Percentiles rank a stretch among this genome's conserved stretches.
phyloP scores from a whole-genome alignment of 2,113 vertebrate species.

The Ascaphus truei region DNA sequence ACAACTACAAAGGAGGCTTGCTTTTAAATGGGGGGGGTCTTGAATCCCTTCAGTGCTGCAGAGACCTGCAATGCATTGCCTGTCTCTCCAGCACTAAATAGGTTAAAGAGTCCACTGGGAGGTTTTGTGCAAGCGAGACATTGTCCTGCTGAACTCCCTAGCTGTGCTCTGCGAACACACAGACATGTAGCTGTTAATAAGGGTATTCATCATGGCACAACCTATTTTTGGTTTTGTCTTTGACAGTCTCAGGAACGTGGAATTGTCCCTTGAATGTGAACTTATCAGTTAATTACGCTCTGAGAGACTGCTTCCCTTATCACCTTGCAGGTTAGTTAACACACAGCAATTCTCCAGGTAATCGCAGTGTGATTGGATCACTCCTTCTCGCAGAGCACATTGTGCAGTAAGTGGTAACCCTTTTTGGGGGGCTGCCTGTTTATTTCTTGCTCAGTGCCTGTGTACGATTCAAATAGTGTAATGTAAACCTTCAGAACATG shows the following conservation, averaged over 20 bases:
- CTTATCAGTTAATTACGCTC: slow-evolving; percentile 89
- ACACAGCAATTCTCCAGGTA: slow-evolving; percentile 63
- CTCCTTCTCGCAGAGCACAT: slow-evolving; percentile 51
- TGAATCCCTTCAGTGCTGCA: neutral
- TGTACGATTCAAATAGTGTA: neutral
- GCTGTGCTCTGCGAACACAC: slow-evolving; percentile 58
- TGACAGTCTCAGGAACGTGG: slow-evolving; percentile 73
- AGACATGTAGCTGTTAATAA: slow-evolving; percentile 79
- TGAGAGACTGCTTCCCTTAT: slow-evolving; percentile 67
- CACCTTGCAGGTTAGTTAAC: slow-evolving; percentile 80
- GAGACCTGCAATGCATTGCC: neutral
- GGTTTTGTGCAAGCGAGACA: slow-evolving; percentile 51
- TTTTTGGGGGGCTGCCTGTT: neutral
- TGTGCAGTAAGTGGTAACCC: slow-evolving; percentile 39
- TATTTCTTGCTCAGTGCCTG: neutral
- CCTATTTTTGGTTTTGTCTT: slow-evolving; percentile 63
- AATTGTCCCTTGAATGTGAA: slow-evolving; percentile 82
- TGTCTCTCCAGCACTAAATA: neutral
- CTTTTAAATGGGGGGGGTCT: no score
- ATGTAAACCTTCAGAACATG: neutral
- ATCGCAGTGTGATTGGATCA: slow-evolving; percentile 56
- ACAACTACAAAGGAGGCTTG: no score
- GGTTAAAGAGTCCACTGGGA: slow-evolving; percentile 51
- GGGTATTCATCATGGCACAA: slow-evolving; percentile 77
- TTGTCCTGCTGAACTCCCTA: slow-evolving; percentile 52